Percentiles rank a stretch among this genome's conserved stretches.
Conservation (phyloP, 2,888 invertebrate genomes). For the Caenorhabditis sinica region DNA sequence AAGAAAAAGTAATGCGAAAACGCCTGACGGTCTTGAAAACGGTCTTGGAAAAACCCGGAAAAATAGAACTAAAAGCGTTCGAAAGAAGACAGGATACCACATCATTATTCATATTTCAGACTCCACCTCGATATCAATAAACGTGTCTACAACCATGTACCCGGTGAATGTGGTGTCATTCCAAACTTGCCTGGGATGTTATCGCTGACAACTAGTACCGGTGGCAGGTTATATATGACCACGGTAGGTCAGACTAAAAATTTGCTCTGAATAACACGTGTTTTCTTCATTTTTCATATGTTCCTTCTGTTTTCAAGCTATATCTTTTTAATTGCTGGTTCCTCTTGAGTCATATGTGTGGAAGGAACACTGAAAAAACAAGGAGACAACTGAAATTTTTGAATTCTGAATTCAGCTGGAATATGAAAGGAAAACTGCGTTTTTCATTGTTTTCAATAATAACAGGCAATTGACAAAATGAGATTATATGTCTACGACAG, state of each 20-base stretch:
- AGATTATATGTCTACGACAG: no score
- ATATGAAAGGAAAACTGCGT: not conserved
- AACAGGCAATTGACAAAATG: no score
- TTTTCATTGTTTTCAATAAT: no score
- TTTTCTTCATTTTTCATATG: not conserved
- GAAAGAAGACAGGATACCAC: no score
- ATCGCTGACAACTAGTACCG: slow-evolving; percentile 38
- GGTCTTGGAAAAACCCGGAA: not conserved
- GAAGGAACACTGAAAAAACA: not conserved
- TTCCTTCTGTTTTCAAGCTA: not conserved
- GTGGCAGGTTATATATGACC: slow-evolving; percentile 47
- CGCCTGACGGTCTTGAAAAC: not conserved
- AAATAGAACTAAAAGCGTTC: not conserved
- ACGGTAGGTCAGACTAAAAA: slow-evolving; percentile 24
- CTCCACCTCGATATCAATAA: slow-evolving; percentile 79
- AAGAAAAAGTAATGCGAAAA: not conserved
- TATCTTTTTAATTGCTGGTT: not conserved
- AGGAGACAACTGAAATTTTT: no score
- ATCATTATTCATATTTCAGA: slow-evolving; percentile 59
- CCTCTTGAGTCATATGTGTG: not conserved
- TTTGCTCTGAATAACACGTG: not conserved
- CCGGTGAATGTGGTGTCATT: slow-evolving; percentile 77
- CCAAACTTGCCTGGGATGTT: slow-evolving; percentile 61
- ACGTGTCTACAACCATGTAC: slow-evolving; percentile 76
- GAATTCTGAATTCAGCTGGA: not conserved